Conservation (phyloP, 1,140 invertebrate species). For the Latrodectus geometricus region DNA sequence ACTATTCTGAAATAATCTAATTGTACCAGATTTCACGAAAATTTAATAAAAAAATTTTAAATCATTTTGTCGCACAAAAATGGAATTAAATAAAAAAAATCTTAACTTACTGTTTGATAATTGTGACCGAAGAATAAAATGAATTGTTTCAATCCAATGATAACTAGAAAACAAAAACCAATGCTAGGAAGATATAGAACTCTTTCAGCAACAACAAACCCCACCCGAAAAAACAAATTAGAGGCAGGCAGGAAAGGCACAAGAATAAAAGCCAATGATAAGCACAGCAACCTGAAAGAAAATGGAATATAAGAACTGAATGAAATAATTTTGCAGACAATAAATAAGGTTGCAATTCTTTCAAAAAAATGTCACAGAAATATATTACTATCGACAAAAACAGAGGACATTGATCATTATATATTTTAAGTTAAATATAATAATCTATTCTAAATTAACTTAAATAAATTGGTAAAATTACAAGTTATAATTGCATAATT, state of each 20-base stretch:
- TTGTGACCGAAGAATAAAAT: constrained; percentile 23
- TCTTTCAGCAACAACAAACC: constrained; percentile 91
- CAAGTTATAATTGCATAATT: too few species aligned
- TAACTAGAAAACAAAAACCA: constrained; percentile 83
- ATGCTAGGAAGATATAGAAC: constrained; percentile 87
- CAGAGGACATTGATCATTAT: too few species aligned
- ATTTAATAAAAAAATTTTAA: constrained; percentile 19
- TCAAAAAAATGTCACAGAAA: too few species aligned
- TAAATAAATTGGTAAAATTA: too few species aligned
- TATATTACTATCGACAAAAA: too few species aligned
- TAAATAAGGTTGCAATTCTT: too few species aligned
- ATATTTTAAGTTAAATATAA: too few species aligned
- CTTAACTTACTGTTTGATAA: constrained; percentile 32
- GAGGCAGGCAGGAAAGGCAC: constrained; percentile 92
- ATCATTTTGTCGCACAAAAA: not conserved
- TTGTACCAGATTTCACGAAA: not conserved
- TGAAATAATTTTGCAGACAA: too few species aligned
- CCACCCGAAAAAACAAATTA: constrained; percentile 89
- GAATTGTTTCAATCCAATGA: constrained; percentile 75
- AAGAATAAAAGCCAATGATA: constrained; percentile 79
- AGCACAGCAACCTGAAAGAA: constrained; percentile 68
- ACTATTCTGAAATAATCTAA: not conserved
- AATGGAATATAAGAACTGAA: not conserved
- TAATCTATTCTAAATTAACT: too few species aligned
- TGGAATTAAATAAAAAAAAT: constrained; percentile 21